phyloP scores from a whole-genome alignment of 2,888 invertebrate species.

The Clunio marinus region DNA sequence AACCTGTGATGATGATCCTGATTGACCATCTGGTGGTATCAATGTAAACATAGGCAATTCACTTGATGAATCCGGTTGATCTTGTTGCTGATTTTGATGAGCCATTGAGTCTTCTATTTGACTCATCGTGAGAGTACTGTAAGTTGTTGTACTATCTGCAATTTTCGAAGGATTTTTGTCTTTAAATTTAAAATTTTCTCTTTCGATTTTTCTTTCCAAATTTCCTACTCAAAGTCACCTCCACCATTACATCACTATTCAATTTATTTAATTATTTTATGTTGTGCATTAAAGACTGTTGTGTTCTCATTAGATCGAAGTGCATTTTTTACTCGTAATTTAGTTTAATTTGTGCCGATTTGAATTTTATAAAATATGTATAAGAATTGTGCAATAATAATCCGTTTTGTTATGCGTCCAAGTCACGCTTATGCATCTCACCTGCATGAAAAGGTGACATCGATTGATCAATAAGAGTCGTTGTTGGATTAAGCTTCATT shows the following conservation, averaged over 20 bases:
- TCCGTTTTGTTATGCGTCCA: too few relatives aligned
- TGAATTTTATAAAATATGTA: too few relatives aligned
- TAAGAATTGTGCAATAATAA: too few relatives aligned
- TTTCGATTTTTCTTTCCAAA: background rate
- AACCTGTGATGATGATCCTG: background rate
- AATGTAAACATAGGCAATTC: conserved; percentile 29
- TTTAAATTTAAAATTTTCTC: background rate
- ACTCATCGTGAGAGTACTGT: conserved; percentile 25
- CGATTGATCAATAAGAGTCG: conserved; percentile 59
- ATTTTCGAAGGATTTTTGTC: conserved; percentile 5
- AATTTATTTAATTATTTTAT: background rate
- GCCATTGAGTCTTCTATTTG: conserved; percentile 23
- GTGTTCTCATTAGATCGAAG: background rate
- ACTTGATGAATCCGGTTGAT: conserved; percentile 33
- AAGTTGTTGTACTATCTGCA: conserved; percentile 37
- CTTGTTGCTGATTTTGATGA: conserved; percentile 26
- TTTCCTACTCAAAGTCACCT: background rate
- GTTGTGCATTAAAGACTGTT: background rate
- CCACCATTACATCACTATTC: background rate
- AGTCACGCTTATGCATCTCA: conserved; percentile 54
- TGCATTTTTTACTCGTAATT: too few relatives aligned
- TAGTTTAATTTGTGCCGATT: too few relatives aligned
- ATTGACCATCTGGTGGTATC: conserved; percentile 24
- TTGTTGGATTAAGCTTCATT: conserved; percentile 61
- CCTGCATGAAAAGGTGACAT: conserved; percentile 68